Base-by-base conservation (phyloP, 2,113 vertebrate genomes). In the Hoplias malabaricus region DNA sequence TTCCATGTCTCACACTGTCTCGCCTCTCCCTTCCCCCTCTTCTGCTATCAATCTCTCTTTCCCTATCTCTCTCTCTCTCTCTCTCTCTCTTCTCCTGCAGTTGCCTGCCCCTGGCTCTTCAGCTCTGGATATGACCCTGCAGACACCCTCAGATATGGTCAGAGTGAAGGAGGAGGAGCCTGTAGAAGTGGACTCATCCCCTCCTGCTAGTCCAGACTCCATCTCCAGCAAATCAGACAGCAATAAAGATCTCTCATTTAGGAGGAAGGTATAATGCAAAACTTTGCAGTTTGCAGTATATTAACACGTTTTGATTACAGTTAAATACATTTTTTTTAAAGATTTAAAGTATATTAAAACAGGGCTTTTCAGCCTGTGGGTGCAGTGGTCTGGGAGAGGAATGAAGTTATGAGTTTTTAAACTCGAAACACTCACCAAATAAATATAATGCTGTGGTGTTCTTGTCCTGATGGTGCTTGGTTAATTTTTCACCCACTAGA, bases 151-250 rank as follows among this genome's bases (percentile, higher is more conserved):
- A 1, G 96, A 98, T 3, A 74, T 96, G 27, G 67, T 78, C 59
- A 96, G 92, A 91, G 93, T 99, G 82, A 98, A 99, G 87, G 92
- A 97, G 85, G 96, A 98, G 75, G 93, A 91, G 57, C 93, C 93
- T 0, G 93, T 98, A 36, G 96, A 98, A 68, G 96, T 97, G 16
- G 96, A 98, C 42, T 98, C 96, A 0, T 94, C 96, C 0, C 94
- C 95, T 0, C 93, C 96, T 0, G 89, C 87, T 59, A 99, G 96
- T 79, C 96, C 96, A 16, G 90, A 86, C 0, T 93, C 95, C 0
- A 80, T 90, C 72, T 94, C 95, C 0, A 89, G 74, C 74, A 83
- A n/a, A 12, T 90, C 91, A 7, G 91, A 93, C 75, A 86, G 75
- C 80, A 80, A 71, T 84, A 73, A 2, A 34, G 90, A 89, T 50